These are phyloP conservation scores for Oeneis ivallda DNA, from an alignment of 2,888 invertebrate genomes.

Conservation along the genomic window DNA sequence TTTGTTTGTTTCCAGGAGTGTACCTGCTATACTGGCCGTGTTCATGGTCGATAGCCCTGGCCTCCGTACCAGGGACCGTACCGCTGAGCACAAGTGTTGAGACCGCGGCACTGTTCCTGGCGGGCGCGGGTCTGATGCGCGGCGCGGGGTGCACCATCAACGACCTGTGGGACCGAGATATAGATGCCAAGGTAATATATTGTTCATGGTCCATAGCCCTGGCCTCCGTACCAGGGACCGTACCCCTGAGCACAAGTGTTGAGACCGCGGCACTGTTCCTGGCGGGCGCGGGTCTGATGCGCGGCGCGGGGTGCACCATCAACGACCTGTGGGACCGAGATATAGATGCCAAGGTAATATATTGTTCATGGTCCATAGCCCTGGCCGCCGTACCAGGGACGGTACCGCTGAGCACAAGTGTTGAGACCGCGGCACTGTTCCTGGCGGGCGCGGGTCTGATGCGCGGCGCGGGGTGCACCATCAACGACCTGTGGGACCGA, in stretches of 20 bases:
- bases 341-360: conserved; percentile 89
- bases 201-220: conserved; percentile 97
- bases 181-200: conserved; percentile 90
- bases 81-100: conserved; percentile 83
- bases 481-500: conserved; percentile 99
- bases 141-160: conserved; percentile 99
- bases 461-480: conserved; percentile 98
- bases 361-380: conserved; percentile 97
- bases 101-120: conserved; percentile 90
- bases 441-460: conserved; percentile 95
- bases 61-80: conserved; percentile 86
- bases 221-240: conserved; percentile 87
- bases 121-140: conserved; percentile 96
- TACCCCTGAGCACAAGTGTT: conserved; percentile 83
- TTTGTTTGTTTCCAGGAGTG: conserved; percentile 82
- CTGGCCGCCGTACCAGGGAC: conserved; percentile 89
- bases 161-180: conserved; percentile 98
- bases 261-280: conserved; percentile 90
- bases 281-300: conserved; percentile 95
- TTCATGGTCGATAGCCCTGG: conserved; percentile 96
- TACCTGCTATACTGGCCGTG: conserved; percentile 98
- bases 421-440: conserved; percentile 88
- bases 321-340: conserved; percentile 99
- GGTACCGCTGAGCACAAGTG: conserved; percentile 84
- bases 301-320: conserved; percentile 98